phyloP scores from a whole-genome alignment of 30 jellyfish, hydroid and myxozoan genomes.

The Cassiopea andromeda region DNA sequence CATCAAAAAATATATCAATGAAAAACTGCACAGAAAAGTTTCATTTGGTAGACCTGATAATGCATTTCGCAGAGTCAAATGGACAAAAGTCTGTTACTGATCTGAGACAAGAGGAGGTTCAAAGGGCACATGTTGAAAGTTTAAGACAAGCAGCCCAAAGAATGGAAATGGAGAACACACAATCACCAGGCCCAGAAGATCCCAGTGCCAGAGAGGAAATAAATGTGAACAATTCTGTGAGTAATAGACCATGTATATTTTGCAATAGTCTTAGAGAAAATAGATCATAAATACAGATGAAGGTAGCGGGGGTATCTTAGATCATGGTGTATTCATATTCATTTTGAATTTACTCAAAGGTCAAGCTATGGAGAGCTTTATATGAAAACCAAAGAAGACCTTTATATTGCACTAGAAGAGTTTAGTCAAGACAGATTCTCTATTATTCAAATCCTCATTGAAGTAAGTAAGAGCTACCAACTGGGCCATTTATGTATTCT shows the following conservation, averaged over 20 bases:
- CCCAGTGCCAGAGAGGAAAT: background rate
- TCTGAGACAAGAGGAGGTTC: constrained; percentile 68
- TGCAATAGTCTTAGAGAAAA: background rate
- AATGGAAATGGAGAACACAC: constrained; percentile 68
- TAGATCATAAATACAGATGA: too few relatives aligned
- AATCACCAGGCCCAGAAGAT: constrained; percentile 7
- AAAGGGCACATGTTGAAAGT: constrained; percentile 72
- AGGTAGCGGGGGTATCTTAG: too few relatives aligned
- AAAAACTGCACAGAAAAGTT: constrained; percentile 84
- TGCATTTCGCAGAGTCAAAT: constrained; percentile 92
- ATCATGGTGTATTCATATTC: too few relatives aligned
- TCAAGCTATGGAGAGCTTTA: too few relatives aligned
- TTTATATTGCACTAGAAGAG: too few relatives aligned
- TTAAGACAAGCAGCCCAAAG: constrained; percentile 80
- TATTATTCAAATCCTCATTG: too few relatives aligned
- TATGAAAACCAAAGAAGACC: too few relatives aligned
- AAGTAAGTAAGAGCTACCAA: too few relatives aligned
- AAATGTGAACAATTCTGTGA: constrained; percentile 12
- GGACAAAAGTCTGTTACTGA: constrained; percentile 81
- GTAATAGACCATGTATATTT: background rate
- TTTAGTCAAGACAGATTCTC: too few relatives aligned
- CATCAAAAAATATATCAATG: constrained; percentile 69
- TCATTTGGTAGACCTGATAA: constrained; percentile 85
- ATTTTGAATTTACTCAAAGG: too few relatives aligned
- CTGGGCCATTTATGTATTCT: too few relatives aligned